Evolutionary conservation across 2,113 vertebrate genomes (phyloP).

Genomic region (Actenoides hombroni): DNA sequence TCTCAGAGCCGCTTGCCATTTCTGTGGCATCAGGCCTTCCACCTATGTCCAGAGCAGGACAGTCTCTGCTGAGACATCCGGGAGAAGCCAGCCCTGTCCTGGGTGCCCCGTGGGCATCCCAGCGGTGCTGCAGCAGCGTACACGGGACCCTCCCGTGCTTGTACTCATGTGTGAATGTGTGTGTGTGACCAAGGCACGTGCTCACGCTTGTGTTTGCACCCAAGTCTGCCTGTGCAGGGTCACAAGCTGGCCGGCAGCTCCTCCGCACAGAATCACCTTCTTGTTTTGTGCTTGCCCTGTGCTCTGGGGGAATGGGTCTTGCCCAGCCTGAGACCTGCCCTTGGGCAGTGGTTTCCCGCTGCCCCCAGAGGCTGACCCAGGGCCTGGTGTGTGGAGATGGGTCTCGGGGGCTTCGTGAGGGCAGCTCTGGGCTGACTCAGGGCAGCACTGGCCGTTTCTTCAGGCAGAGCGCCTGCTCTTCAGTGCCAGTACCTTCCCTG

Average conservation of each 20-base stretch:
- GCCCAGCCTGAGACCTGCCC: neutral
- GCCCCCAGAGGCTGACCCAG: neutral
- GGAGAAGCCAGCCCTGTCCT: neutral
- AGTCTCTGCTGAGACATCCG: neutral
- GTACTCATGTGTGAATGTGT: neutral
- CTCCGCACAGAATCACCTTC: neutral
- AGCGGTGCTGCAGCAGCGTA: fast-evolving
- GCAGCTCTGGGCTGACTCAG: neutral
- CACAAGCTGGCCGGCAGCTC: neutral
- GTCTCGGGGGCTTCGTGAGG: neutral
- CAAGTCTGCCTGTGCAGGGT: neutral
- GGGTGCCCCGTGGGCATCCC: neutral
- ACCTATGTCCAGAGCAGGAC: neutral
- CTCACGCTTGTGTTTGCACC: neutral
- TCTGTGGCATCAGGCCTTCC: neutral
- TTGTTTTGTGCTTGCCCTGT: neutral
- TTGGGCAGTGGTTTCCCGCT: neutral
- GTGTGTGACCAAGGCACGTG: neutral
- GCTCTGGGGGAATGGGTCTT: neutral
- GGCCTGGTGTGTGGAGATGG: neutral
- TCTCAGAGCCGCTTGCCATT: neutral
- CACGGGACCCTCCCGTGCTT: neutral
- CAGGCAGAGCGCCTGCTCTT: neutral
- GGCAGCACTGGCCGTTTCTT: neutral
- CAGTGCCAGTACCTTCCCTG: neutral